Conservation (phyloP, 2,113 vertebrate genomes). For the Labeo catla region DNA sequence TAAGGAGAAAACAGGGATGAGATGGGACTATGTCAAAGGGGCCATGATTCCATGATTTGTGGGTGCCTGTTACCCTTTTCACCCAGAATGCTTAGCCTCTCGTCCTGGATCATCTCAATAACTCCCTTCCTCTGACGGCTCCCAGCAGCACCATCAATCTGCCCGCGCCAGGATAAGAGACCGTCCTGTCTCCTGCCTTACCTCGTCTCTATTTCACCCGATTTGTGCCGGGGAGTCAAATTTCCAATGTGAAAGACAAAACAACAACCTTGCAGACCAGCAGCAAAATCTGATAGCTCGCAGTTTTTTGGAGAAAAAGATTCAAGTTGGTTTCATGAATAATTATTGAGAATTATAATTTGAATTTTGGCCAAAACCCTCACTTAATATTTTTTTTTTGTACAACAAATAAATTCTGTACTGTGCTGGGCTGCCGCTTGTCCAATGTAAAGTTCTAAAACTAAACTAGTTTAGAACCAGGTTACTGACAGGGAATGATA, state of each 20-base stretch:
- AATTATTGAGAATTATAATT: not conserved
- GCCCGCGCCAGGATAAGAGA: constrained; percentile 13
- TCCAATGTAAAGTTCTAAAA: too few relatives aligned
- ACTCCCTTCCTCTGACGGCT: constrained; percentile 50
- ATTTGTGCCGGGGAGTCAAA: constrained; percentile 61
- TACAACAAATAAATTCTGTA: not conserved
- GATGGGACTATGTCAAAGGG: constrained; percentile 10
- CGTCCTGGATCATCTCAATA: constrained; percentile 48
- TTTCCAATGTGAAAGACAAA: constrained; percentile 52
- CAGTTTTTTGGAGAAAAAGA: not conserved
- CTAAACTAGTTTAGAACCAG: too few relatives aligned
- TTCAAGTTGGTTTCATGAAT: not conserved
- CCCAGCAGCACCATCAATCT: constrained; percentile 62
- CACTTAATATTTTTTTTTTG: not conserved
- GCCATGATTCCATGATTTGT: constrained; percentile 18
- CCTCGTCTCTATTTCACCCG: constrained; percentile 37
- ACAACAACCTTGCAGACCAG: not conserved
- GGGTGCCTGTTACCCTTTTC: constrained; percentile 18
- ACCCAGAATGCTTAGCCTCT: constrained; percentile 40
- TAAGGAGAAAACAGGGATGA: not conserved
- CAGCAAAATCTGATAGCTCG: not conserved
- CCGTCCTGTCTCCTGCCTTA: constrained; percentile 33
- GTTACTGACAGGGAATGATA: too few relatives aligned
- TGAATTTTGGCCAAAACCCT: not conserved
- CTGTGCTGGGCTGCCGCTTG: not conserved